phyloP scores from a whole-genome alignment of 2,797 vertebrate genomes.

The Paratrypauchen microcephalus region DNA sequence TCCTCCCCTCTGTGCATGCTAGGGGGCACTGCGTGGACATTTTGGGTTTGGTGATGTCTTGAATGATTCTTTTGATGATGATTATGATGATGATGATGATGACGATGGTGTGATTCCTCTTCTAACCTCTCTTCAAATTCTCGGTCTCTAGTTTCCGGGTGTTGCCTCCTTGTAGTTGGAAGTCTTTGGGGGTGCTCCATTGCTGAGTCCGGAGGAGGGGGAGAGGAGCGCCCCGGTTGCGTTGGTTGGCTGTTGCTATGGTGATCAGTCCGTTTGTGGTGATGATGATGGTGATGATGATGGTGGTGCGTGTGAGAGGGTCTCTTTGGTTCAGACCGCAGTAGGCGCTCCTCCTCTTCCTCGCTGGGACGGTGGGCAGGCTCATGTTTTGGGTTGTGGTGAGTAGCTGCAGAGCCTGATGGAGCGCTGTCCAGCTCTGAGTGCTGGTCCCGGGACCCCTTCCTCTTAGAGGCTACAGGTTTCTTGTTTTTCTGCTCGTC shows the following conservation, averaged over 20 bases:
- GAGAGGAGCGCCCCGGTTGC: conserved; percentile 73
- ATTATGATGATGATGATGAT: conserved; percentile 36
- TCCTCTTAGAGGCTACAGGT: conserved; percentile 65
- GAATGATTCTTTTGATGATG: conserved; percentile 78
- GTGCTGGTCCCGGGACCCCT: conserved; percentile 70
- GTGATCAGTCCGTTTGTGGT: conserved; percentile 82
- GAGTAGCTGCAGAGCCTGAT: conserved; percentile 31
- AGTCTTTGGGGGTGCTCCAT: conserved; percentile 78
- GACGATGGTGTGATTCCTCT: conserved; percentile 71
- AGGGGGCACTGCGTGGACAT: conserved; percentile 68
- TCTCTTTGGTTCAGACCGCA: conserved; percentile 74
- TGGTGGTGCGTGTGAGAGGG: conserved; percentile 77
- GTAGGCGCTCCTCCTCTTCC: conserved; percentile 68
- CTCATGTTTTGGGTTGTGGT: conserved; percentile 57
- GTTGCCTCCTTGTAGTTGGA: conserved; percentile 70
- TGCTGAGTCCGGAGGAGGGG: conserved; percentile 73
- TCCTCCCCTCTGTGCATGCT: conserved; percentile 77
- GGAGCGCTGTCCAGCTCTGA: conserved; percentile 53
- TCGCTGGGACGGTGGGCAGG: conserved; percentile 47
- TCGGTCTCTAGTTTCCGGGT: conserved; percentile 78
- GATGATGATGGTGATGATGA: conserved; percentile 83
- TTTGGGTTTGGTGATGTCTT: conserved; percentile 67
- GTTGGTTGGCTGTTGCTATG: conserved; percentile 56
- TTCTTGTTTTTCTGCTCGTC: conserved; percentile 75
- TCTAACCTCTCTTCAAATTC: conserved; percentile 68